These are phyloP conservation scores for Phodopus roborovskii DNA, from an alignment of 2,113 vertebrate species.

Conservation along the genomic window DNA sequence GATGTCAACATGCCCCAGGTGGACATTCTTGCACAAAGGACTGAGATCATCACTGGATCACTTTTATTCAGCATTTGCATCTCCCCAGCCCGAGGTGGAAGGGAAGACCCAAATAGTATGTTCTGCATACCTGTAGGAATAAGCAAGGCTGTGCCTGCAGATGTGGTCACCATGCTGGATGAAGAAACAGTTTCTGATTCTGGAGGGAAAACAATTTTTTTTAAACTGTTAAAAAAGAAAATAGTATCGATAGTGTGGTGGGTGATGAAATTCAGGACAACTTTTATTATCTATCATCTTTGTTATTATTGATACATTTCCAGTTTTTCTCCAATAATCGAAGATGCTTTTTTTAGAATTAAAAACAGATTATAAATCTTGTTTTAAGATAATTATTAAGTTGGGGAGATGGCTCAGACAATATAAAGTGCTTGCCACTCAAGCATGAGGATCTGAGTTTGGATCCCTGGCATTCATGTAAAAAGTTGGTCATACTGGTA, in stretches of 20 bases:
- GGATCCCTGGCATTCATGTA: not conserved
- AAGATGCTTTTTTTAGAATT: slow-evolving; percentile 12
- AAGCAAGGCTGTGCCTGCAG: not conserved
- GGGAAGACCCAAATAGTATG: not conserved
- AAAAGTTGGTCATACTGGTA: not conserved
- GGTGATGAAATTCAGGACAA: not conserved
- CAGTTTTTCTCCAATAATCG: slow-evolving; percentile 36
- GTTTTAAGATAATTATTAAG: not conserved
- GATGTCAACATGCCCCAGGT: not conserved
- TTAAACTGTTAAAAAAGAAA: not conserved
- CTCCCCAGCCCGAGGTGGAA: not conserved
- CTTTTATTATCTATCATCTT: not conserved
- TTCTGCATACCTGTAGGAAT: not conserved
- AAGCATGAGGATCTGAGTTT: not conserved
- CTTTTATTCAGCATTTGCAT: not conserved
- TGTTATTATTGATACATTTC: not conserved
- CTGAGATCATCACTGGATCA: not conserved
- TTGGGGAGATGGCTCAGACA: not conserved
- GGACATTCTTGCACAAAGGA: not conserved
- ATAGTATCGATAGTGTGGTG: not conserved
- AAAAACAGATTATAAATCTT: not conserved
- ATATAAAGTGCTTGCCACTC: no score
- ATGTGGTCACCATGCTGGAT: not conserved
- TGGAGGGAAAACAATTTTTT: not conserved
- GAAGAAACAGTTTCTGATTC: not conserved